Evolutionary conservation across 1,140 invertebrate species (phyloP).

Genomic region (Anthonomus grandis): DNA sequence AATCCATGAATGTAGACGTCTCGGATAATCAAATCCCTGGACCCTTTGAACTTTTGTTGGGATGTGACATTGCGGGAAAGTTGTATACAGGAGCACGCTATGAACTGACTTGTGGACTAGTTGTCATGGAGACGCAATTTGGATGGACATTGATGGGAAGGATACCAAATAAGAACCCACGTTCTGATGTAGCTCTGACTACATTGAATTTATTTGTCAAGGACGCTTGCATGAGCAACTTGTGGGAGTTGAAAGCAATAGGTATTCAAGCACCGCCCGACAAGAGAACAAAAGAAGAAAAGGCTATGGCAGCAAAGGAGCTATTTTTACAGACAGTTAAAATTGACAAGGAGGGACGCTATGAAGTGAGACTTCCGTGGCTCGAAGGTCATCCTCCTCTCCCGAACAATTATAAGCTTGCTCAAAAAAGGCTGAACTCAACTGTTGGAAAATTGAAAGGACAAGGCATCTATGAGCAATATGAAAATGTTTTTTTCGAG

Average conservation of each 20-base stretch:
- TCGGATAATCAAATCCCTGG: too few species aligned
- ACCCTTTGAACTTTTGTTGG: too few species aligned
- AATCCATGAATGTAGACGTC: too few species aligned
- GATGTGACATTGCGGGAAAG: too few species aligned
- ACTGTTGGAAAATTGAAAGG: conserved; percentile 14
- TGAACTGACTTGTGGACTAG: too few species aligned
- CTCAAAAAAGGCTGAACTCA: conserved; percentile 16
- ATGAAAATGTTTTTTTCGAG: conserved; percentile 22
- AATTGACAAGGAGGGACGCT: conserved; percentile 7
- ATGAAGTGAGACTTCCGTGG: conserved; percentile 11
- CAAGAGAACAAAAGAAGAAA: not conserved
- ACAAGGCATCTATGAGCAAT: not conserved
- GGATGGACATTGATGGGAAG: too few species aligned
- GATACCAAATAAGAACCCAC: too few species aligned
- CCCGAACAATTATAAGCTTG: not conserved
- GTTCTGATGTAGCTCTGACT: not conserved
- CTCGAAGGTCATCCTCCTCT: not conserved
- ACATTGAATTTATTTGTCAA: conserved; percentile 3
- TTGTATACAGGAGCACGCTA: too few species aligned
- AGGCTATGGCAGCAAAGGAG: not conserved
- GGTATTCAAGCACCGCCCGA: not conserved
- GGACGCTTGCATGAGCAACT: not conserved
- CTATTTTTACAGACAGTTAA: conserved; percentile 12
- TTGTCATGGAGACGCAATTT: too few species aligned
- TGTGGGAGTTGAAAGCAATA: conserved; percentile 1